Percentiles rank a stretch among this genome's conserved stretches.
Conservation (phyloP, 1,140 invertebrate species). For the Leptinotarsa defecta region DNA sequence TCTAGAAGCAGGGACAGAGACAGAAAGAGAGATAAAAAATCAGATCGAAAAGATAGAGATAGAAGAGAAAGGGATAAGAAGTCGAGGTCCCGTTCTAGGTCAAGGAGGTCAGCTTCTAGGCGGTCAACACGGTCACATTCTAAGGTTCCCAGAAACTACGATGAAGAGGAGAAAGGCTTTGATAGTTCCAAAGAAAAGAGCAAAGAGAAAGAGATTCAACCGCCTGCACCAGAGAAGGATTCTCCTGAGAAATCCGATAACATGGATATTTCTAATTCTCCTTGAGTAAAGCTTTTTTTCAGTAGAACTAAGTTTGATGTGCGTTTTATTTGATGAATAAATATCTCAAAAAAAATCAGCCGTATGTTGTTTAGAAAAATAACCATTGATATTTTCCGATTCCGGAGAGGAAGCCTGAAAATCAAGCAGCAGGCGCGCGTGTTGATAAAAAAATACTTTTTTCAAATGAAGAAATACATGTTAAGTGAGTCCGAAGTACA, state of each 20-base stretch:
- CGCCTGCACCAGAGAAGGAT: slow-evolving; percentile 52
- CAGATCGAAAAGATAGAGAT: slow-evolving; percentile 36
- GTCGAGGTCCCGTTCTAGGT: slow-evolving; percentile 46
- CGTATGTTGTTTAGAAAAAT: no score
- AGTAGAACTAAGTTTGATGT: background rate
- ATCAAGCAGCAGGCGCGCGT: no score
- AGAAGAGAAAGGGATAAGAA: slow-evolving; percentile 43
- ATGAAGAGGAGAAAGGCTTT: slow-evolving; percentile 61
- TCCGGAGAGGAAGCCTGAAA: no score
- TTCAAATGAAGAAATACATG: no score
- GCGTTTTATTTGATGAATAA: background rate
- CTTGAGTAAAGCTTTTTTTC: slow-evolving; percentile 33
- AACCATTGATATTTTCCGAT: no score
- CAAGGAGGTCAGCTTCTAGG: background rate
- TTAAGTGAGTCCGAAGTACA: no score
- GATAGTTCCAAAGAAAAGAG: slow-evolving; percentile 51
- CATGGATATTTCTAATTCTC: slow-evolving; percentile 64
- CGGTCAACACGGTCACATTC: slow-evolving; percentile 41
- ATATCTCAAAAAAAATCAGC: no score
- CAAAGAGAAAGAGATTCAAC: slow-evolving; percentile 38
- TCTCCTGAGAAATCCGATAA: slow-evolving; percentile 62
- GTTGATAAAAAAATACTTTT: no score
- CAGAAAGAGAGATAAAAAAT: slow-evolving; percentile 45
- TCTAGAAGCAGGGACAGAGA: slow-evolving; percentile 46
- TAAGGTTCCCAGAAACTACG: slow-evolving; percentile 60